Percentiles rank a stretch among this genome's conserved stretches.
Evolutionary conservation across 2,888 invertebrate species (phyloP).

Genomic region (Galerucella pusilla): DNA sequence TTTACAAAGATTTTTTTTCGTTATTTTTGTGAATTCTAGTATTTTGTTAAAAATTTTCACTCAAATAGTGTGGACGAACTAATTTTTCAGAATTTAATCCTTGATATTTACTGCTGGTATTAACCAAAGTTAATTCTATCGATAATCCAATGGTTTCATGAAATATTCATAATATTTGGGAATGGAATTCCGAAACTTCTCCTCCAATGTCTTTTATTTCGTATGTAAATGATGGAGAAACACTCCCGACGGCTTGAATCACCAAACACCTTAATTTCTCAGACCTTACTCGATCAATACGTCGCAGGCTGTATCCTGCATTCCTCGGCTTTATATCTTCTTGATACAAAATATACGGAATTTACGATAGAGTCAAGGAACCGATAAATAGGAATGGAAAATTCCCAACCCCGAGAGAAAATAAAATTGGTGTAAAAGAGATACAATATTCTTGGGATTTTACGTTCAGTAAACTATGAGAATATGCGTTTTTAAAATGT

Average conservation of each 20-base stretch:
- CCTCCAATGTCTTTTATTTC: slow-evolving; percentile 12
- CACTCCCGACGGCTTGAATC: slow-evolving; percentile 14
- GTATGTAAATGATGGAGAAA: slow-evolving; percentile 19
- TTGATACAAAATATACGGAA: slow-evolving; percentile 17
- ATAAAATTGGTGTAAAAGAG: not conserved
- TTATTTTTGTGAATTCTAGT: too few species aligned
- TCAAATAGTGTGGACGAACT: too few species aligned
- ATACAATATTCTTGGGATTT: slow-evolving; percentile 2
- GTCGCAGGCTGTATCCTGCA: slow-evolving; percentile 22
- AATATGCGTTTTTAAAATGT: slow-evolving; percentile 1
- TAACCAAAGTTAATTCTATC: not conserved
- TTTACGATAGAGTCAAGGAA: slow-evolving; percentile 15
- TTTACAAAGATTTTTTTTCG: too few species aligned
- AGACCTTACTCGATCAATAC: slow-evolving; percentile 24
- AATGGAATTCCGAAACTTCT: not conserved
- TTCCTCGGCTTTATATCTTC: slow-evolving; percentile 19
- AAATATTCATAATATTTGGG: slow-evolving; percentile 16
- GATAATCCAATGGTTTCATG: slow-evolving; percentile 12
- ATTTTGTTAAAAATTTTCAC: too few species aligned
- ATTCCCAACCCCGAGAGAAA: not conserved
- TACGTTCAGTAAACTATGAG: slow-evolving; percentile 4
- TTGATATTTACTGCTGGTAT: too few species aligned
- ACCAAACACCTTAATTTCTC: slow-evolving; percentile 20
- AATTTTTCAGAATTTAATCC: too few species aligned
- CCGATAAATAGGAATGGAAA: slow-evolving; percentile 11